phyloP scores from a whole-genome alignment of 1,140 invertebrate genomes.

The Globodera ellingtonae region DNA sequence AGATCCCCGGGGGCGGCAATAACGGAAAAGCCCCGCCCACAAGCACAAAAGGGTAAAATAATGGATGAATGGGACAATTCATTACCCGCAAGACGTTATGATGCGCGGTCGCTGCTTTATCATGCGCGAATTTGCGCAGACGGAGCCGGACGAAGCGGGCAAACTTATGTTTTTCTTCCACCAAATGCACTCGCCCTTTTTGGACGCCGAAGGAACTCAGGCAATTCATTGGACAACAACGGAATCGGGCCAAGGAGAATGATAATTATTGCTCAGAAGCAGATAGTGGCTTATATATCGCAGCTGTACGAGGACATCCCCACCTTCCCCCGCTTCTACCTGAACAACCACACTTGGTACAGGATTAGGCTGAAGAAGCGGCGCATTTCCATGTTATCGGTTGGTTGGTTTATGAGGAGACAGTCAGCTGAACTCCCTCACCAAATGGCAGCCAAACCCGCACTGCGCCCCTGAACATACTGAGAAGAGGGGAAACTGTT shows the following conservation, averaged over 20 bases:
- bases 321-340: conserved; percentile 40
- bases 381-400: conserved; percentile 26
- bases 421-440: not conserved
- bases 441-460: conserved; percentile 18
- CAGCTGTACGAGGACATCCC: conserved; percentile 35
- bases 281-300: conserved; percentile 41
- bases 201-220: conserved; percentile 37
- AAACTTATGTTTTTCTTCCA: conserved; percentile 40
- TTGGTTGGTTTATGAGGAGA: not conserved
- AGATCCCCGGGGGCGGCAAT: no score
- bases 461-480: conserved; percentile 25
- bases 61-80: conserved; percentile 5
- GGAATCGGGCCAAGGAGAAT: not conserved
- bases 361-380: conserved; percentile 30
- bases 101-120: conserved; percentile 51
- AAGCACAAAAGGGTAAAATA: not conserved
- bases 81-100: conserved; percentile 35
- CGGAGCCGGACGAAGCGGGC: conserved; percentile 45
- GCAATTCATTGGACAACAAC: not conserved
- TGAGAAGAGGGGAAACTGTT: conserved; percentile 33
- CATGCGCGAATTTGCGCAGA: conserved; percentile 38
- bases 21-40: no score
- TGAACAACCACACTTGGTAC: conserved; percentile 36
- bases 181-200: conserved; percentile 28
- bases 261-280: conserved; percentile 29